phyloP scores from a whole-genome alignment of 2,113 vertebrate species.

The Theristicus caerulescens region DNA sequence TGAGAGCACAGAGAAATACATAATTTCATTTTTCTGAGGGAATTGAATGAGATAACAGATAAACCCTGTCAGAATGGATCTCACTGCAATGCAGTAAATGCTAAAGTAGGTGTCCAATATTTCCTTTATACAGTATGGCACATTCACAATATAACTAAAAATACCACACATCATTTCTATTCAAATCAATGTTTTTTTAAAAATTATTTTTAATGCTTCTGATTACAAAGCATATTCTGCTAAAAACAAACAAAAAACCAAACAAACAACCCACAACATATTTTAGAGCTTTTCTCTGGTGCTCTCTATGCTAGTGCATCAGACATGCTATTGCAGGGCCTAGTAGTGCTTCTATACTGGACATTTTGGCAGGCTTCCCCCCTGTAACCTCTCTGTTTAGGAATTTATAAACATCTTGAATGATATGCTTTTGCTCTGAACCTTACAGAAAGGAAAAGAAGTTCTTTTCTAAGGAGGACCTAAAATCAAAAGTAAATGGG shows the following conservation, averaged over 20 bases:
- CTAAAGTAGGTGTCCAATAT: not conserved
- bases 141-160: not conserved
- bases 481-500: slow-evolving; percentile 28
- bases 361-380: not conserved
- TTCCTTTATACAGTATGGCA: not conserved
- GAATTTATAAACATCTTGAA: not conserved
- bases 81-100: not conserved
- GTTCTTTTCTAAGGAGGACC: not conserved
- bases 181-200: not conserved
- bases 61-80: not conserved
- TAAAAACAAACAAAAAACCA: not conserved
- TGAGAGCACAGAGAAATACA: not conserved
- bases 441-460: not conserved
- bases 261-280: not conserved
- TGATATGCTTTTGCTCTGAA: not conserved
- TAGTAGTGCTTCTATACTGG: not conserved
- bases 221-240: not conserved
- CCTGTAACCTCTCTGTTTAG: not conserved
- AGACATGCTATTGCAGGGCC: not conserved
- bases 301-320: not conserved
- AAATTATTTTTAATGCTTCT: not conserved
- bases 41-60: not conserved
- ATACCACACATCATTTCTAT: not conserved
- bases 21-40: not conserved
- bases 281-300: not conserved